Base-by-base conservation (phyloP, 2,113 vertebrate genomes). In the Donacobius atricapilla region DNA sequence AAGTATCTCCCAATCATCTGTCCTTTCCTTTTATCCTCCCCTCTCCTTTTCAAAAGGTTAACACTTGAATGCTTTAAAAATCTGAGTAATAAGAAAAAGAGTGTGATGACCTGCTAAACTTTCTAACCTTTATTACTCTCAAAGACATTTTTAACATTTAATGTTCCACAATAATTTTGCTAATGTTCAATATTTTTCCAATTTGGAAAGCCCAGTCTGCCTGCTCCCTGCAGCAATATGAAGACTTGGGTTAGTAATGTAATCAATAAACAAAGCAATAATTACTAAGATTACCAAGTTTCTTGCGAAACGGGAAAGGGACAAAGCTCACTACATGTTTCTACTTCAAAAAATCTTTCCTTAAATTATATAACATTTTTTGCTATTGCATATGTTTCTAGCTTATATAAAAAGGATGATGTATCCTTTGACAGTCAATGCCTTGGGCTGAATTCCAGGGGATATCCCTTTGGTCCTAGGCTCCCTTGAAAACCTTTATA, bases 21-120 rank as follows among this genome's bases (percentile, higher is more conserved):
- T 96, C 94, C 96, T 98, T 96, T 95, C 96, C 95, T 96, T 80
- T 83, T 90, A 80, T 39, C 47, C 15, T 17, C 83, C 96, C 95
- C 14, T 21, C 85, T 80, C 94, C 95, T 98, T 97, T 97, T 97
- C 93, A 97, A 99, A 99, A 99, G 98, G 98, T 99, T 99, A 99
- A 98, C 96, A 97, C 95, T 85, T 97, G 94, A 98, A 97, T 97
- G 97, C 96, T 96, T 98, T 98, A 98, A 98, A 98, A 97, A 98
- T 97, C 95, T 82, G 89, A 96, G 56, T 83, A 97, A 93, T 94
- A 92, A 94, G 89, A 93, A 93, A 98, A 97, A 88, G 82, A 92
- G 10, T 70, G 23, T 87, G 90, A 72, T 91, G 95, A 98, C 89
- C 90, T 97, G 83, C 96, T 89, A 97, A 94, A 97, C 89, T 97